Evolutionary conservation across 2,888 invertebrate species (phyloP), one percentile per base, ranked within the genome.

Genomic region (Phortica magna): DNA sequence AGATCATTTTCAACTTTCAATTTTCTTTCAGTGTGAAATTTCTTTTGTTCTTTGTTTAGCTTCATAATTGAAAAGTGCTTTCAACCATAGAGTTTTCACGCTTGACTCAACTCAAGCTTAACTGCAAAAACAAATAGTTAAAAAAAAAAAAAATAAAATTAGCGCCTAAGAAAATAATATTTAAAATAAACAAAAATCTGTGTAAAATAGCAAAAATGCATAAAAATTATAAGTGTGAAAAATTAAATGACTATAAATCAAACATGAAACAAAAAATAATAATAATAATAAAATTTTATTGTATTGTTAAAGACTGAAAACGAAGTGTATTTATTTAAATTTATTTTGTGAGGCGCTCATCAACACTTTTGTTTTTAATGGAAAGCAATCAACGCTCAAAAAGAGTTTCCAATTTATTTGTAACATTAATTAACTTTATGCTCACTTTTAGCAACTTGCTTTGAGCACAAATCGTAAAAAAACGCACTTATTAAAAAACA

Each of bases 231-330:
- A 87, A 84, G 82, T 87, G 83, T 88, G 86, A 81, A 84, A 79
- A 83, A 65, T 68, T 75, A 19, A 67, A 19, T 61, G 7, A 61
- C 31, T 57, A 55, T 22, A 57, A 74, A 77, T 43, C 59, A 75
- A 76, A 75, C 75, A 75, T 41, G 14, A 68, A 78, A 78, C 68
- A 82, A 83, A 78, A 79, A 82, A 78, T 61, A 76, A 78, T 77
- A 81, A 90, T 31, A 31, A 31, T 31, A 31, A 89, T 84, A 88
- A 84, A 87, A 84, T 80, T 81, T 87, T 87, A 84, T 85, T 89
- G 82, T 87, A 90, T 90, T 90, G 90, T 90, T 90, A 89, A 90
- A 90, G 90, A 90, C 90, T 90, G 90, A 90, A 90, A 79, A 81
- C 43, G 7, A 10, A n/a, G 55, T 42, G 72, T 41, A 55, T 65